Percentiles rank a stretch among this genome's conserved stretches.
These are phyloP conservation scores for Phenganax subtilis DNA, from an alignment of 92 coral and sea anemone species.

Conservation along the genomic window DNA sequence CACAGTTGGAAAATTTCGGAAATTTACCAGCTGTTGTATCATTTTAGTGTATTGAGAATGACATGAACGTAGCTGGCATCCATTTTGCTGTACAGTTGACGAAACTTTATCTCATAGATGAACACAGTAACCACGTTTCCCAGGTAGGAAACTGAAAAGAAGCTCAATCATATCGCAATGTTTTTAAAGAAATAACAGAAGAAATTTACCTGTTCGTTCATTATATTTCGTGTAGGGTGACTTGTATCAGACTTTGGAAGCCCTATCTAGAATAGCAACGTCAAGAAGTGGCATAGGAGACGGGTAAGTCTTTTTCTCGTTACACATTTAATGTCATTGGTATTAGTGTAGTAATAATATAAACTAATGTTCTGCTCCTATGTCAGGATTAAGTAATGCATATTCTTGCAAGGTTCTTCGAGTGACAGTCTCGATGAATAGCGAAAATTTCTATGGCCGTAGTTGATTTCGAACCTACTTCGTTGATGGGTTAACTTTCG, in stretches of 20 bases:
- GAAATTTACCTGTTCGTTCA: not conserved
- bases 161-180: not conserved
- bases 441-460: no score
- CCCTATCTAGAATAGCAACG: constrained; percentile 87
- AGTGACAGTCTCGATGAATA: no score
- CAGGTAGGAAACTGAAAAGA: constrained; percentile 52
- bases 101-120: constrained; percentile 81
- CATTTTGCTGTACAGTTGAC: constrained; percentile 94
- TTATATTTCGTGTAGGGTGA: constrained; percentile 54
- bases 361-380: no score
- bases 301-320: constrained; percentile 56
- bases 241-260: constrained; percentile 81
- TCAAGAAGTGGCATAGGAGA: constrained; percentile 73
- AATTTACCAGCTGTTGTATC: not conserved
- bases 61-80: constrained; percentile 70
- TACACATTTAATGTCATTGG: no score
- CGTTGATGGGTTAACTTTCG: no score
- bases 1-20: no score
- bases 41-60: constrained; percentile 86
- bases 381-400: no score
- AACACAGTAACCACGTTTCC: constrained; percentile 77
- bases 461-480: no score
- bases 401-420: no score
- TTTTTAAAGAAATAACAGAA: not conserved
- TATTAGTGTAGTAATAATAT: no score